Conservation (phyloP, 64 coral and sea anemone species). For the Stichodactyla mertensii region DNA sequence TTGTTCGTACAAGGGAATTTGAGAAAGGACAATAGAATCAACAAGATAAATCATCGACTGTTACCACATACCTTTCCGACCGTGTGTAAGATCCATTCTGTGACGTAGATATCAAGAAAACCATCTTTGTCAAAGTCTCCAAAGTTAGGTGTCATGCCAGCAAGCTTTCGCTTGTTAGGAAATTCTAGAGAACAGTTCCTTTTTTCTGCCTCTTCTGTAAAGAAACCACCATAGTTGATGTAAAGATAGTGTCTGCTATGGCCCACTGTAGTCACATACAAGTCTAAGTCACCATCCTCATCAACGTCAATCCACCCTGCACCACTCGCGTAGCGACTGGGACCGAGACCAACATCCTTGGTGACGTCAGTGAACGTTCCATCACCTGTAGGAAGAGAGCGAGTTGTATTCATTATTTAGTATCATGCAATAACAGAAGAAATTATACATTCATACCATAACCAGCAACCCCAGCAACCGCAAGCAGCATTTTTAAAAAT, state of each 20-base stretch:
- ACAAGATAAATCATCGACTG: neutral
- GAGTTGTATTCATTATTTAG: neutral
- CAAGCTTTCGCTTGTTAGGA: constrained; percentile 71
- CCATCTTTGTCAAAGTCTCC: constrained; percentile 87
- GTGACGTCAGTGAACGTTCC: constrained; percentile 86
- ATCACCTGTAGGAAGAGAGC: constrained; percentile 47
- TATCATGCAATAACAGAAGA: too few species aligned
- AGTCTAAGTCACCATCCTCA: constrained; percentile 86
- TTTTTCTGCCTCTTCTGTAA: constrained; percentile 63
- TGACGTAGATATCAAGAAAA: constrained; percentile 80
- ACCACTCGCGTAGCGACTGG: constrained; percentile 65
- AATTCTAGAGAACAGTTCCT: constrained; percentile 81
- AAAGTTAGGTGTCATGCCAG: constrained; percentile 85
- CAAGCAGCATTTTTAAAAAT: too few species aligned
- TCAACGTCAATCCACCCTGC: constrained; percentile 92
- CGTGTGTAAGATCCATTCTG: constrained; percentile 84
- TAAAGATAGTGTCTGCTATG: constrained; percentile 88
- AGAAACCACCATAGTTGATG: constrained; percentile 72
- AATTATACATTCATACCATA: too few species aligned
- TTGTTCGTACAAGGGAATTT: too few species aligned
- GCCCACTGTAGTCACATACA: constrained; percentile 88
- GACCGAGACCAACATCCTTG: constrained; percentile 54
- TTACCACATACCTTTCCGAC: constrained; percentile 68
- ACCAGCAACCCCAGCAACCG: too few species aligned
- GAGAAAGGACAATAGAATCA: neutral